Conservation (phyloP, 1,140 invertebrate genomes). For the Carposina sasakii region DNA sequence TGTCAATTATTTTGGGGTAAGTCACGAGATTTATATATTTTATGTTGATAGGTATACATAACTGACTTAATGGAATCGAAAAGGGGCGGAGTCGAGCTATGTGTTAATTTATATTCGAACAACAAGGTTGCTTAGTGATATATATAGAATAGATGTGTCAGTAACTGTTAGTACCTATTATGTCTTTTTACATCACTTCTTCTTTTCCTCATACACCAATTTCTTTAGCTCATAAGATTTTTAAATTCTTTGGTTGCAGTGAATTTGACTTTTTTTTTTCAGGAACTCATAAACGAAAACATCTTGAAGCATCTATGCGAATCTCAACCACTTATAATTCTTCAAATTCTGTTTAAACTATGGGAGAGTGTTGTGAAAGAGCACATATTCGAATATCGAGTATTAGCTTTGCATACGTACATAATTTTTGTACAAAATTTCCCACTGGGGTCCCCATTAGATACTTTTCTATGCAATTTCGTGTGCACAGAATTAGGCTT, state of each 20-base stretch:
- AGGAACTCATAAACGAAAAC: slow-evolving; percentile 48
- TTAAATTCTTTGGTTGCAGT: slow-evolving; percentile 11
- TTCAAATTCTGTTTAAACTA: slow-evolving; percentile 49
- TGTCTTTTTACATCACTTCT: too few species aligned
- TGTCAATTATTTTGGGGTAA: too few species aligned
- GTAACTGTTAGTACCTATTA: too few species aligned
- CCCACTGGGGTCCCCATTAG: slow-evolving; percentile 38
- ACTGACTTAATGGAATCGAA: too few species aligned
- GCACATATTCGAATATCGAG: slow-evolving; percentile 41
- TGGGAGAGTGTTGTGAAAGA: slow-evolving; percentile 48
- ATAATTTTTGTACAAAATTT: slow-evolving; percentile 46
- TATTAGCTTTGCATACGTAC: slow-evolving; percentile 44
- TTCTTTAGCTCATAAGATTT: slow-evolving; percentile 4
- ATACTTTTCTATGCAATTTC: slow-evolving; percentile 53
- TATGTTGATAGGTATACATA: too few species aligned
- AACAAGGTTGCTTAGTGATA: too few species aligned
- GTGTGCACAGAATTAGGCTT: slow-evolving; percentile 40
- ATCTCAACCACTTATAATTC: slow-evolving; percentile 50
- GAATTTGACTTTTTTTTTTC: slow-evolving; percentile 24
- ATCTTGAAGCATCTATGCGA: slow-evolving; percentile 55
- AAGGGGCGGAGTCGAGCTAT: too few species aligned
- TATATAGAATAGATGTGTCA: too few species aligned
- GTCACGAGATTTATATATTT: slow-evolving; percentile 19
- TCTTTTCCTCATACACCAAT: too few species aligned
- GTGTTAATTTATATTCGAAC: too few species aligned